A percentile compares a stretch with the other conserved stretches of the same genome.
These are phyloP conservation scores for Aspiorhynchus laticeps DNA, from an alignment of 2,113 vertebrate genomes.

Conservation along the genomic window DNA sequence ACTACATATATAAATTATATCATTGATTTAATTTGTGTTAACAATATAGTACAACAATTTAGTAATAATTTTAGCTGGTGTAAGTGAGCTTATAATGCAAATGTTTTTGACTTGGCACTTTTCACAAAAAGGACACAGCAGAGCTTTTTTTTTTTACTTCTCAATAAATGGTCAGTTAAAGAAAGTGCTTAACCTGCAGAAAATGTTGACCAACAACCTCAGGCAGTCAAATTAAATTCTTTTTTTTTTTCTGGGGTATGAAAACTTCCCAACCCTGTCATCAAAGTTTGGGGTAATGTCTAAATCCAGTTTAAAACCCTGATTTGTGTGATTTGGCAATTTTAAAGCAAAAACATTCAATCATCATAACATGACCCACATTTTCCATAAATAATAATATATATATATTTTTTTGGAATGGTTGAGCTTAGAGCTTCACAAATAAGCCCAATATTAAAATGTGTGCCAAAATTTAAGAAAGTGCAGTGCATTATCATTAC, in stretches of 20 bases:
- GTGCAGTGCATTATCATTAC: not conserved
- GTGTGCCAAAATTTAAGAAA: not conserved
- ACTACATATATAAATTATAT: too few species aligned
- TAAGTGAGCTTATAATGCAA: not conserved
- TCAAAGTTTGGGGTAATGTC: not conserved
- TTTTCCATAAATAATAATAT: not conserved
- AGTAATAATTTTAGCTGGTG: not conserved
- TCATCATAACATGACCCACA: not conserved
- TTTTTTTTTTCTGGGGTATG: not conserved
- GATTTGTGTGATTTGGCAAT: not conserved
- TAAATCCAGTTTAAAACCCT: not conserved
- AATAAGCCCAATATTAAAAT: not conserved
- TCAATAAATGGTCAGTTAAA: not conserved
- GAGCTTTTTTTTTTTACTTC: too few species aligned
- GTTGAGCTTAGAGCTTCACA: not conserved
- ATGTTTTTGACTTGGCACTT: not conserved
- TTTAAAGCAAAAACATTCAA: not conserved
- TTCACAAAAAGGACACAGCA: not conserved
- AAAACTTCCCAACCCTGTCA: not conserved
- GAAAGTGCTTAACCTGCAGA: not conserved
- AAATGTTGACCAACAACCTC: not conserved
- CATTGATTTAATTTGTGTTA: not conserved
- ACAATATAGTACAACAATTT: not conserved
- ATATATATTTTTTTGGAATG: not conserved
- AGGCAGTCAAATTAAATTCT: not conserved